Conservation (phyloP, 2,888 invertebrate genomes). For the Protophormia terraenovae region DNA sequence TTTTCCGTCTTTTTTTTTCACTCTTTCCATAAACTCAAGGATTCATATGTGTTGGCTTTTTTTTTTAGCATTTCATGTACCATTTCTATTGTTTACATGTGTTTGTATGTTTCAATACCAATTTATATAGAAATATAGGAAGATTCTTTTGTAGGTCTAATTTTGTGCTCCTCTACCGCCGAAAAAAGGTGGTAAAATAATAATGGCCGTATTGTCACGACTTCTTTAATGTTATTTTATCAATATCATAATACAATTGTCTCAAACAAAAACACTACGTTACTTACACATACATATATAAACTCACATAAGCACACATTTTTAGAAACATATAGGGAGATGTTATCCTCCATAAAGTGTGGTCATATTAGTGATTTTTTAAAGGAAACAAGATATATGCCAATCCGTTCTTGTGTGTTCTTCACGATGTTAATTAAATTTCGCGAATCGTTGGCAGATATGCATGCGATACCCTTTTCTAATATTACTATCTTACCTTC, state of each 20-base stretch:
- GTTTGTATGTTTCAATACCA: constrained; percentile 10
- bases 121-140: too few species aligned
- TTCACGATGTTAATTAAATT: too few species aligned
- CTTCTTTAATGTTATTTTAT: constrained; percentile 79
- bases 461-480: too few species aligned
- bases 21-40: not conserved
- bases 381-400: too few species aligned
- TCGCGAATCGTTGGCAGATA: too few species aligned
- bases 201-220: constrained; percentile 78
- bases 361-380: constrained; percentile 5
- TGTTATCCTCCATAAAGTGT: not conserved
- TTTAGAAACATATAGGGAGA: not conserved
- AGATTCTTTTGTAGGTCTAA: constrained; percentile 10
- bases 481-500: too few species aligned
- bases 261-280: constrained; percentile 43
- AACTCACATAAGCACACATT: not conserved
- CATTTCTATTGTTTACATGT: not conserved
- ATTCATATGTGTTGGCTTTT: not conserved
- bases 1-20: not conserved
- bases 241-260: constrained; percentile 75
- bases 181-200: constrained; percentile 60
- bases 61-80: not conserved
- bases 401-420: too few species aligned
- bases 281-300: constrained; percentile 5
- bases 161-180: not conserved